These are phyloP conservation scores for Nomada ferruginata DNA, from an alignment of 2,888 invertebrate species.

Conservation along the genomic window DNA sequence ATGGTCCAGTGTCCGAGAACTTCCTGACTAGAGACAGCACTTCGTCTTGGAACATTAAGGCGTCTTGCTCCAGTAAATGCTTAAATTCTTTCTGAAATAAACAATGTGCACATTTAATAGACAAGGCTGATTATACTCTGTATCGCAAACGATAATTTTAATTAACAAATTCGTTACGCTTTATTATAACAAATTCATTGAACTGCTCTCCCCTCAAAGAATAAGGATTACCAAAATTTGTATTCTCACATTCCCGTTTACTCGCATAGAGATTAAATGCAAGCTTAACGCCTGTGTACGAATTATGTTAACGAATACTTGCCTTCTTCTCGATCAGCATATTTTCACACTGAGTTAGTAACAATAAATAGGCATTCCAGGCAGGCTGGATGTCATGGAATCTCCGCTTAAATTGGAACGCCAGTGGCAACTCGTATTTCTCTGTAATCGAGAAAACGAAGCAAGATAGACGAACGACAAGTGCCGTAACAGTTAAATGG, in stretches of 20 bases:
- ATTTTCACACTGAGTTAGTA: conserved; percentile 90
- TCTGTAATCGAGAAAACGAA: conserved; percentile 71
- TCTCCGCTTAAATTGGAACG: conserved; percentile 86
- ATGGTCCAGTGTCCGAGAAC: conserved; percentile 89
- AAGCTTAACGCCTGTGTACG: no score
- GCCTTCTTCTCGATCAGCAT: conserved; percentile 90
- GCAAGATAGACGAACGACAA: neutral
- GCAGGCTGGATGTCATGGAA: conserved; percentile 87
- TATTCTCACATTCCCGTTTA: no score
- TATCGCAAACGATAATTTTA: neutral
- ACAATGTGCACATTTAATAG: neutral
- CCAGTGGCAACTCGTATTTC: conserved; percentile 91
- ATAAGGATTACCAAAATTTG: no score
- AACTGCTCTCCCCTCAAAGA: no score
- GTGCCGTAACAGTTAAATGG: neutral
- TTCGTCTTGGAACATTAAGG: conserved; percentile 89
- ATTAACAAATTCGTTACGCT: no score
- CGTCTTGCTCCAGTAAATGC: conserved; percentile 88
- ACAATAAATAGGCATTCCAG: conserved; percentile 90
- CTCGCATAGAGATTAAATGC: no score
- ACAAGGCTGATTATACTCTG: neutral
- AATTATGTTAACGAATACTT: conserved; percentile 23
- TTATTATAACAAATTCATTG: no score
- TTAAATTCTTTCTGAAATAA: conserved; percentile 87
- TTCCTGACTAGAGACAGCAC: conserved; percentile 89